A percentile compares a stretch with the other conserved stretches of the same genome.
Evolutionary conservation across 2,888 invertebrate species (phyloP).

Genomic region (Epinotia demarniana): DNA sequence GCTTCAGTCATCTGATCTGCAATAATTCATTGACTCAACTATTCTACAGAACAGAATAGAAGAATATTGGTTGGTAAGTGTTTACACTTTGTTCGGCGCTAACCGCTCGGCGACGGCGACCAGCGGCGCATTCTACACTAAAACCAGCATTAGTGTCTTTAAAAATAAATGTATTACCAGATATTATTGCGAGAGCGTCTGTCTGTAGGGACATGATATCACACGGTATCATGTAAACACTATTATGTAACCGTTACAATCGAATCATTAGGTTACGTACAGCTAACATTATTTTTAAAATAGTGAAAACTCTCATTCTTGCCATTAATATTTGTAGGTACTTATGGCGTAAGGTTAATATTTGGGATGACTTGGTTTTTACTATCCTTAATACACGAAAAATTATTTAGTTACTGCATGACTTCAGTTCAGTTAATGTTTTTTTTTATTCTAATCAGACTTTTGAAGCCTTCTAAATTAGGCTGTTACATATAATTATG

Average conservation of each 20-base stretch:
- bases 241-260: not conserved
- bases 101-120: too few relatives aligned
- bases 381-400: not conserved
- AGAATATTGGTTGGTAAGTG: too few relatives aligned
- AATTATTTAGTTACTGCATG: not conserved
- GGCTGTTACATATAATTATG: not conserved
- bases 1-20: not conserved
- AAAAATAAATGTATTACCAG: too few relatives aligned
- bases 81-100: too few relatives aligned
- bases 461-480: constrained; percentile 11
- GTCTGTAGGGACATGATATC: too few relatives aligned
- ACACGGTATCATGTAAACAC: not conserved
- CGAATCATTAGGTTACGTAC: not conserved
- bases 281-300: not conserved
- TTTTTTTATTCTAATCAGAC: constrained; percentile 37
- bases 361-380: not conserved
- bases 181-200: too few relatives aligned
- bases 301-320: not conserved
- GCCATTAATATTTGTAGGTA: not conserved
- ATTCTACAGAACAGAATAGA: not conserved
- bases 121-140: too few relatives aligned
- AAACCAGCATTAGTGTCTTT: too few relatives aligned
- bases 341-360: not conserved
- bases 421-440: not conserved
- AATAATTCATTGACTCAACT: not conserved